phyloP scores from a whole-genome alignment of 2,797 vertebrate species.

The Lacerta agilis region DNA sequence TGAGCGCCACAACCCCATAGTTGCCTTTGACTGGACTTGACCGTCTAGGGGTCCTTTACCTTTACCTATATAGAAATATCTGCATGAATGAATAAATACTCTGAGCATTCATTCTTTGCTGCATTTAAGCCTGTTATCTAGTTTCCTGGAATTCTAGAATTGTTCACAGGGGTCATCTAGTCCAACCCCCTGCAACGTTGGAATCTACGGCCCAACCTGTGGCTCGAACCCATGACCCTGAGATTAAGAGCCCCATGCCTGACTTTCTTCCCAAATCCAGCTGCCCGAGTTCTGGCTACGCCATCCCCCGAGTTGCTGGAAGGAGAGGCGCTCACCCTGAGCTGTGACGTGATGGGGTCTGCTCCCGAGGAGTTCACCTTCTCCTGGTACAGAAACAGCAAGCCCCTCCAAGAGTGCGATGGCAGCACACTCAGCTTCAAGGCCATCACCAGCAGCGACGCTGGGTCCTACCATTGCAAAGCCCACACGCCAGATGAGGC shows the following conservation, averaged over 20 bases:
- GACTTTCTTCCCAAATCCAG: constrained; percentile 48
- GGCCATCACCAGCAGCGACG: constrained; percentile 40
- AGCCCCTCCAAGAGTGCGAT: constrained; percentile 16
- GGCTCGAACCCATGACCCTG: too few relatives aligned
- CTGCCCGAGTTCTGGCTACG: constrained; percentile 66
- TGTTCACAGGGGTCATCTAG: too few relatives aligned
- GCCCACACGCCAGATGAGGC: not conserved
- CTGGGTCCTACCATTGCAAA: constrained; percentile 76
- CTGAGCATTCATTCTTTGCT: not conserved
- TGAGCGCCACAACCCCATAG: too few relatives aligned
- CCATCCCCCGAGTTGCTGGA: constrained; percentile 73
- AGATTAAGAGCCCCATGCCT: too few relatives aligned
- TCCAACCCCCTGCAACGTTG: too few relatives aligned
- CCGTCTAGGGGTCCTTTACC: too few relatives aligned
- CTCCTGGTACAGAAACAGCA: constrained; percentile 75
- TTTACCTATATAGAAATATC: too few relatives aligned
- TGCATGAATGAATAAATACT: not conserved
- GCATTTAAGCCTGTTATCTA: not conserved
- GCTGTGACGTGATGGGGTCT: constrained; percentile 59
- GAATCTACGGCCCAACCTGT: too few relatives aligned
- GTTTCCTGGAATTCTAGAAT: too few relatives aligned
- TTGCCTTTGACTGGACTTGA: too few relatives aligned
- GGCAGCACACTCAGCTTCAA: constrained; percentile 42
- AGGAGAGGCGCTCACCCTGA: constrained; percentile 69
- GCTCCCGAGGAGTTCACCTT: constrained; percentile 29